Percentiles rank a stretch among this genome's conserved stretches.
Evolutionary conservation across 2,797 vertebrate genomes (phyloP).

Genomic region (Paguma larvata): DNA sequence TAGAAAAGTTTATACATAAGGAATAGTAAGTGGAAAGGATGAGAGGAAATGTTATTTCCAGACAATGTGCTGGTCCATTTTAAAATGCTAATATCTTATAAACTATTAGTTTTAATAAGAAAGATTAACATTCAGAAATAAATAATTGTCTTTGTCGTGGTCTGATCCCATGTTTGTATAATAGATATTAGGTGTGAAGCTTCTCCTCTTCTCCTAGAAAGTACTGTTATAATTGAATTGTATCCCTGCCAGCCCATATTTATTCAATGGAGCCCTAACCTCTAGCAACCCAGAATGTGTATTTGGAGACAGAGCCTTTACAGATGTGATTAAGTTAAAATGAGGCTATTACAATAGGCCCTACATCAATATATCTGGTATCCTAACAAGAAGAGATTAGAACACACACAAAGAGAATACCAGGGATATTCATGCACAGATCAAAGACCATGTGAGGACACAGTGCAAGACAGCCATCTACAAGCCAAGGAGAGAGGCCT

Average conservation of each 20-base stretch:
- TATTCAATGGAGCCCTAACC: neutral
- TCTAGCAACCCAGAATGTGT: neutral
- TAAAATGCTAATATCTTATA: neutral
- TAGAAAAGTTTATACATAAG: neutral
- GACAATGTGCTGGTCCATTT: neutral
- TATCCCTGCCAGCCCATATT: neutral
- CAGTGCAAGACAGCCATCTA: neutral
- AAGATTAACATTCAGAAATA: neutral
- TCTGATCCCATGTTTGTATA: neutral
- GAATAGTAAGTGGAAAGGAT: neutral
- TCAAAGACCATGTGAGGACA: neutral
- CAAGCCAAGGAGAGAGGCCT: neutral
- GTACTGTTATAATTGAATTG: neutral
- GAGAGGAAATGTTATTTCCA: constrained; percentile 12
- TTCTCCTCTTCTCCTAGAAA: neutral
- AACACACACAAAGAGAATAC: neutral
- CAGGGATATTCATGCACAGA: neutral
- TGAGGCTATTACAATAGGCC: neutral
- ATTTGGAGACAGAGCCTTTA: neutral
- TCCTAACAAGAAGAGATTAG: neutral
- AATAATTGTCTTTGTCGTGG: neutral
- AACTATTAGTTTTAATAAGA: neutral
- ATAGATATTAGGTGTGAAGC: neutral
- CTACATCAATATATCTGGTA: neutral
- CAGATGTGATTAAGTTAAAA: neutral